Conservation (phyloP, 2,113 vertebrate species). For the Zosterops lateralis region DNA sequence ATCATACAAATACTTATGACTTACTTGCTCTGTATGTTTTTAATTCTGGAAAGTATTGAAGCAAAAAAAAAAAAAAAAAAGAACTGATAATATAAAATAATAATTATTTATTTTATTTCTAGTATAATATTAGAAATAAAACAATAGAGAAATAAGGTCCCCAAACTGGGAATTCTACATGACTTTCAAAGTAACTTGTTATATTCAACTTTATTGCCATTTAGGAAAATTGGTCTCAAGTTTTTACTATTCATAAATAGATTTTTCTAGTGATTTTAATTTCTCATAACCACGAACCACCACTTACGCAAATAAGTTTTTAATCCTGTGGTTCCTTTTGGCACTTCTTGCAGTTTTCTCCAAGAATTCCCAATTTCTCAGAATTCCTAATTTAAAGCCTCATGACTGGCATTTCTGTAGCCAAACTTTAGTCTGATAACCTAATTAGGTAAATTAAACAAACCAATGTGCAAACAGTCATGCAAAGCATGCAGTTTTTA, state of each 20-base stretch:
- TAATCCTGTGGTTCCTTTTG: not conserved
- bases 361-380: not conserved
- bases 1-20: not conserved
- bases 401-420: not conserved
- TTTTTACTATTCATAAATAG: not conserved
- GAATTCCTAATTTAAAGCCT: not conserved
- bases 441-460: not conserved
- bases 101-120: not conserved
- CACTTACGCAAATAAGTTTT: not conserved
- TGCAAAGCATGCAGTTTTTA: not conserved
- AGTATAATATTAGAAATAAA: not conserved
- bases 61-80: not conserved
- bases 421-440: not conserved
- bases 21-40: not conserved
- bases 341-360: not conserved
- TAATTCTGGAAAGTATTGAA: not conserved
- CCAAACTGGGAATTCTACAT: not conserved
- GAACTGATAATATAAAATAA: not conserved
- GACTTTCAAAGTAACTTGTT: not conserved
- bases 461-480: not conserved
- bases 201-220: not conserved
- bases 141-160: not conserved
- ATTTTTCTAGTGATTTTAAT: not conserved
- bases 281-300: not conserved
- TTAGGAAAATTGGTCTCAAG: not conserved